phyloP scores from a whole-genome alignment of 1,140 invertebrate species.

The Diachasma alloeum region DNA sequence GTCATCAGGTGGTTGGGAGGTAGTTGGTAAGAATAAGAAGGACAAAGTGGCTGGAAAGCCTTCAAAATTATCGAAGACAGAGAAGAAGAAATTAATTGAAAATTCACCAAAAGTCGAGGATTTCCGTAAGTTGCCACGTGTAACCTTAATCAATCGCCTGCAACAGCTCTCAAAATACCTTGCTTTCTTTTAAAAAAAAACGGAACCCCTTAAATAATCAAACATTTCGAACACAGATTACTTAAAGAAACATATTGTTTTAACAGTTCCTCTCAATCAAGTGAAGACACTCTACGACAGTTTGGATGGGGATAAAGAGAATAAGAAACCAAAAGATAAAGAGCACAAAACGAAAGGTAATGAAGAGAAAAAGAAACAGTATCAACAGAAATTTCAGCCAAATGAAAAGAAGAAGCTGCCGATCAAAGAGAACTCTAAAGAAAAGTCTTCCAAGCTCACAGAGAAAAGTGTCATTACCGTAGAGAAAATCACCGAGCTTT shows the following conservation, averaged over 20 bases:
- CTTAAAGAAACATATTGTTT: background rate
- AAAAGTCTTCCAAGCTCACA: conserved; percentile 72
- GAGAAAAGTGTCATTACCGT: conserved; percentile 71
- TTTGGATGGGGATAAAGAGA: conserved; percentile 61
- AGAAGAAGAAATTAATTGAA: conserved; percentile 69
- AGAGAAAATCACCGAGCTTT: conserved; percentile 65
- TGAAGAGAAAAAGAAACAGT: conserved; percentile 61
- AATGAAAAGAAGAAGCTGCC: conserved; percentile 16
- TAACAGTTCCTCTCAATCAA: conserved; percentile 62
- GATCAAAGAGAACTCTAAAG: conserved; percentile 52
- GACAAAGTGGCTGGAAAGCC: conserved; percentile 67
- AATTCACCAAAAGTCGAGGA: conserved; percentile 72
- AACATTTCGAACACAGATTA: too few relatives aligned
- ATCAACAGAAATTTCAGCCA: conserved; percentile 46
- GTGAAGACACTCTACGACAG: conserved; percentile 62
- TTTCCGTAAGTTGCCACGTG: conserved; percentile 64
- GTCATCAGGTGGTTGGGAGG: conserved; percentile 78
- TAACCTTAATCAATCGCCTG: background rate
- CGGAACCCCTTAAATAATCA: too few relatives aligned
- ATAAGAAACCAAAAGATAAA: conserved; percentile 59
- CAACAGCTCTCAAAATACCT: too few relatives aligned
- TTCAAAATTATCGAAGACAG: conserved; percentile 68
- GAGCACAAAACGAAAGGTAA: conserved; percentile 61
- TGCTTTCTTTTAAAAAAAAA: background rate
- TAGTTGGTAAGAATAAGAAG: conserved; percentile 77